phyloP scores from a whole-genome alignment of 2,888 invertebrate species.

The Gibbula magus region DNA sequence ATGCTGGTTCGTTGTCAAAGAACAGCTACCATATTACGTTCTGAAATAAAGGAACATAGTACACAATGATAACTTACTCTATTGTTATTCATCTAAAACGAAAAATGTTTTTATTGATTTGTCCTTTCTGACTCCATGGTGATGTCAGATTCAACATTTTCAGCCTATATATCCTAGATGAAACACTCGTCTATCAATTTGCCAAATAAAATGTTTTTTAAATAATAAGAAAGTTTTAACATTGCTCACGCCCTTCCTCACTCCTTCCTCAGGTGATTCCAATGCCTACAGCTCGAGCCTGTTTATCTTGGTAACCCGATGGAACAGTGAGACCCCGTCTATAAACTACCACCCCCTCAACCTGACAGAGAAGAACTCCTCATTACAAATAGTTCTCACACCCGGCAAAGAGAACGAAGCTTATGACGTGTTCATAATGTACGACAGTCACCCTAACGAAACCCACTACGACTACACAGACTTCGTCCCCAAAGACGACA shows the following conservation, averaged over 20 bases:
- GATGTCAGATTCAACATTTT: too few relatives aligned
- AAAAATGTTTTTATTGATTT: too few relatives aligned
- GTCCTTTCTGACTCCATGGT: too few relatives aligned
- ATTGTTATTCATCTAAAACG: too few relatives aligned
- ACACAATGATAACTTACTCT: too few relatives aligned
- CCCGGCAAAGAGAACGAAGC: slow-evolving; percentile 50
- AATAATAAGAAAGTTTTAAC: too few relatives aligned
- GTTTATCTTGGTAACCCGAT: slow-evolving; percentile 40
- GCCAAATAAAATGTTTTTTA: too few relatives aligned
- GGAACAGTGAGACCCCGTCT: slow-evolving; percentile 34
- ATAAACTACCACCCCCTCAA: slow-evolving; percentile 64
- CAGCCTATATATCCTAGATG: too few relatives aligned
- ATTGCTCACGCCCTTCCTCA: not conserved
- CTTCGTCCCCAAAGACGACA: slow-evolving; percentile 57
- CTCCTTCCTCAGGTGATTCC: slow-evolving; percentile 33
- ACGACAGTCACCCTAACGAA: slow-evolving; percentile 67
- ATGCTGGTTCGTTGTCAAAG: too few relatives aligned
- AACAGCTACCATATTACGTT: too few relatives aligned
- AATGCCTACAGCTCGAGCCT: slow-evolving; percentile 33
- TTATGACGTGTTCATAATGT: slow-evolving; percentile 55
- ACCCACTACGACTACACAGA: slow-evolving; percentile 64
- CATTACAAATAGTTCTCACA: slow-evolving; percentile 63
- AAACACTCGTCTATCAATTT: too few relatives aligned
- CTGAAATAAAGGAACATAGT: too few relatives aligned
- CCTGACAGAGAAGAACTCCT: slow-evolving; percentile 63